Evolutionary conservation across 1,140 invertebrate species (phyloP).

Genomic region (Euura saliciscinereae): DNA sequence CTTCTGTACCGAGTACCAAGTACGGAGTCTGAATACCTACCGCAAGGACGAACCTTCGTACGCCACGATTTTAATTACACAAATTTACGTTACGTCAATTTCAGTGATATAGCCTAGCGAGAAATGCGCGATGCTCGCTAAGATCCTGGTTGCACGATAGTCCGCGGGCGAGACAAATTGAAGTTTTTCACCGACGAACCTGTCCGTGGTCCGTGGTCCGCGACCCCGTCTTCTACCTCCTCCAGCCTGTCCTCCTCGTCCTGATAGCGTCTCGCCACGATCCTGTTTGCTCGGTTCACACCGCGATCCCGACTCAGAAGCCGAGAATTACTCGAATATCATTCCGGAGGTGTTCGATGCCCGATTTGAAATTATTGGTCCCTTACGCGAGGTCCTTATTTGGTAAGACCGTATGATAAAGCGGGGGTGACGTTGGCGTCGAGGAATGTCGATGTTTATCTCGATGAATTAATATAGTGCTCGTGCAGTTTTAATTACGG

Average conservation of each 20-base stretch:
- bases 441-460: too few relatives aligned
- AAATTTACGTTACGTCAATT: too few relatives aligned
- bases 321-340: not conserved
- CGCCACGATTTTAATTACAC: too few relatives aligned
- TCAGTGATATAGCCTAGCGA: too few relatives aligned
- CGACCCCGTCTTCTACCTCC: not conserved
- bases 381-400: too few relatives aligned
- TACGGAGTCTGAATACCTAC: too few relatives aligned
- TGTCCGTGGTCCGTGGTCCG: constrained; percentile 16
- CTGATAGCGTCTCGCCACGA: not conserved
- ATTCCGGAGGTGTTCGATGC: too few relatives aligned
- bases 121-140: not conserved
- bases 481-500: not conserved
- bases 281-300: not conserved
- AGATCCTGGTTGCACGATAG: not conserved
- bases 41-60: too few relatives aligned
- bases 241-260: not conserved
- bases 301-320: not conserved
- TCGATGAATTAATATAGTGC: not conserved
- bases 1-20: too few relatives aligned
- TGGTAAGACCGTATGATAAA: too few relatives aligned
- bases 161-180: constrained; percentile 37
- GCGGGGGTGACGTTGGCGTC: too few relatives aligned
- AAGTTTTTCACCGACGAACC: constrained; percentile 44
- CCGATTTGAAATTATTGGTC: too few relatives aligned